Evolutionary conservation across 1,140 invertebrate genomes (phyloP).

Genomic region (Halyomorpha halys): DNA sequence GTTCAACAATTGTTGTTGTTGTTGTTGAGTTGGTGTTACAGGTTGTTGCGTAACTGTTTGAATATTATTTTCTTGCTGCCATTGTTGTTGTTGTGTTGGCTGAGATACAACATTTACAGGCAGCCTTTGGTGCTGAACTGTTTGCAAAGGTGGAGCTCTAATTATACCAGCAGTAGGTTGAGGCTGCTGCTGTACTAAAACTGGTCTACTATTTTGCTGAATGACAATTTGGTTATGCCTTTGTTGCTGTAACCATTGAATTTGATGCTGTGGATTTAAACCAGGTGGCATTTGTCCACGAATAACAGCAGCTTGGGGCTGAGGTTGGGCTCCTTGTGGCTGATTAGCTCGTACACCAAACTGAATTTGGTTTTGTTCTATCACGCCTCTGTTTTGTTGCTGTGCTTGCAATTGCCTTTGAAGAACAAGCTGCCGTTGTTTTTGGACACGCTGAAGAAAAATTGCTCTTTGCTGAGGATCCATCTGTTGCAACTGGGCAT

Average conservation of each 20-base stretch:
- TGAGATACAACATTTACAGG: slow-evolving; percentile 27
- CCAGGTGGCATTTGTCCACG: slow-evolving; percentile 48
- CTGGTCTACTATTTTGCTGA: slow-evolving; percentile 33
- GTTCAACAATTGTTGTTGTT: slow-evolving; percentile 35
- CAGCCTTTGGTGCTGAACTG: slow-evolving; percentile 26
- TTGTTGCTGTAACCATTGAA: slow-evolving; percentile 51
- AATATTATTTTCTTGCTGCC: slow-evolving; percentile 41
- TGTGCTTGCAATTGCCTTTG: slow-evolving; percentile 39
- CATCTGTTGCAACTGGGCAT: slow-evolving; percentile 71
- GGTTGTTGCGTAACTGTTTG: slow-evolving; percentile 26
- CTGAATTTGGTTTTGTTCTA: slow-evolving; percentile 23
- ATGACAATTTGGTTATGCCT: slow-evolving; percentile 39
- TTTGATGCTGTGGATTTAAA: slow-evolving; percentile 51
- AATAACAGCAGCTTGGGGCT: slow-evolving; percentile 37
- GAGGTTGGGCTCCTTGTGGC: slow-evolving; percentile 34
- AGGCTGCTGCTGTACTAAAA: slow-evolving; percentile 33
- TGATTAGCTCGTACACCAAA: slow-evolving; percentile 19
- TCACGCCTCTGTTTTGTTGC: slow-evolving; percentile 14
- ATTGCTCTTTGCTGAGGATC: slow-evolving; percentile 63
- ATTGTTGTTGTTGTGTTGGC: slow-evolving; percentile 37
- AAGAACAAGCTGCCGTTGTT: slow-evolving; percentile 47
- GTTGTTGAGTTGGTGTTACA: slow-evolving; percentile 34
- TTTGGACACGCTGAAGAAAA: slow-evolving; percentile 65
- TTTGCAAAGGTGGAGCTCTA: slow-evolving; percentile 12
- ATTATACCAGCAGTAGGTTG: slow-evolving; percentile 35